Conservation (phyloP, 2,888 invertebrate genomes). For the Heliconius erato region DNA sequence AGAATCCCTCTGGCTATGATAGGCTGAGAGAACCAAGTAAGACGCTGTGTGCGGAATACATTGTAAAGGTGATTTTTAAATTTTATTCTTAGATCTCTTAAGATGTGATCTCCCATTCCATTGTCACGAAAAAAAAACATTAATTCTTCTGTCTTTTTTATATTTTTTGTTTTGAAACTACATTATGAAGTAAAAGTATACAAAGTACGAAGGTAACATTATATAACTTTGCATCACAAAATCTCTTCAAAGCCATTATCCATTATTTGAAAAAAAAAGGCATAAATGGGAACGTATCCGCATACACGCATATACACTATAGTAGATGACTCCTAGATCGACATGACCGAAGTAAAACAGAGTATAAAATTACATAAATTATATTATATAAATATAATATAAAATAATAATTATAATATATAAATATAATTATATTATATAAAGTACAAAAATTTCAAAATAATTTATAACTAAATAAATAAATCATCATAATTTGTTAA, state of each 20-base stretch:
- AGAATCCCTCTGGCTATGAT: too few species aligned
- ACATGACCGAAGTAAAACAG: neutral
- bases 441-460: neutral
- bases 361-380: too few species aligned
- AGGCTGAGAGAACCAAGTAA: too few species aligned
- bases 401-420: too few species aligned
- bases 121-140: neutral
- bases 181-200: neutral
- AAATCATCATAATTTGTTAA: constrained; percentile 48
- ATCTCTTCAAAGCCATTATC: neutral
- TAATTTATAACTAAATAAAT: constrained; percentile 1
- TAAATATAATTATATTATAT: neutral
- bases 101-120: neutral
- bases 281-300: neutral
- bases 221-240: neutral
- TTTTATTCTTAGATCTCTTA: too few species aligned
- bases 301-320: neutral
- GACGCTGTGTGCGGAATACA: too few species aligned
- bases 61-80: too few species aligned
- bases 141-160: too few species aligned
- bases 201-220: neutral
- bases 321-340: neutral
- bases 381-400: too few species aligned
- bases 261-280: too few species aligned
- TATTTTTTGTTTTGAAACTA: neutral